Evolutionary conservation across 2,113 vertebrate species (phyloP).

Genomic region (Cichladusa arquata): DNA sequence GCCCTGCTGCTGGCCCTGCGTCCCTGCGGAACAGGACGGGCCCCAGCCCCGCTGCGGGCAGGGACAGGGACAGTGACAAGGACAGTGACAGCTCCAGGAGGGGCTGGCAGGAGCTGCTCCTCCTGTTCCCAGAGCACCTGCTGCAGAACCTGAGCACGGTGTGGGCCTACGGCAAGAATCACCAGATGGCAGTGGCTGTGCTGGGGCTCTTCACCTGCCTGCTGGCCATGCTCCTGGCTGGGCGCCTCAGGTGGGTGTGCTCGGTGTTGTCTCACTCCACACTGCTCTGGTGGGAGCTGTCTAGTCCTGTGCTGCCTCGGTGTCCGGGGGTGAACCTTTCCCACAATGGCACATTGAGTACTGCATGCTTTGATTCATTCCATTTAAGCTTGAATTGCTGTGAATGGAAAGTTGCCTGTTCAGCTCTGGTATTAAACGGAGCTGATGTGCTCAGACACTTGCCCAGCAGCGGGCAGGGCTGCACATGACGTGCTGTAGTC

Average conservation of each 20-base stretch:
- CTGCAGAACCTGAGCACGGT: conserved; percentile 65
- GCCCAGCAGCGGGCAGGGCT: background rate
- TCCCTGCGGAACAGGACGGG: background rate
- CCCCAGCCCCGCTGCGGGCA: background rate
- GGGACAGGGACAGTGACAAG: background rate
- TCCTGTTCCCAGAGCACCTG: conserved; percentile 73
- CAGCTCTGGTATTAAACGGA: background rate
- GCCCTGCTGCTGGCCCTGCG: background rate
- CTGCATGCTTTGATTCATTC: background rate
- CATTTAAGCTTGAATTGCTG: background rate
- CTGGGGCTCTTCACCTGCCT: conserved; percentile 87
- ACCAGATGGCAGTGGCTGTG: conserved; percentile 81
- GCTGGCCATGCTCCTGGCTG: conserved; percentile 85
- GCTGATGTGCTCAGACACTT: background rate
- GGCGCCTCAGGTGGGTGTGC: conserved; percentile 80
- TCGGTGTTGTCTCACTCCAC: rapidly evolving
- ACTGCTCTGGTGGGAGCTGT: rapidly evolving
- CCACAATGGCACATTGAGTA: rapidly evolving
- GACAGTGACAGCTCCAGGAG: background rate
- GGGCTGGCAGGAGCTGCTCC: conserved; percentile 77
- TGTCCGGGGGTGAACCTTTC: rapidly evolving
- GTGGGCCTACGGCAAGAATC: conserved; percentile 83
- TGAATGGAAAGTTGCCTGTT: background rate
- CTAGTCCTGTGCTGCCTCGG: background rate
- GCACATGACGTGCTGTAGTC: rapidly evolving